Evolutionary conservation across 2,797 vertebrate genomes (phyloP).

Genomic region (Tachyglossus aculeatus): DNA sequence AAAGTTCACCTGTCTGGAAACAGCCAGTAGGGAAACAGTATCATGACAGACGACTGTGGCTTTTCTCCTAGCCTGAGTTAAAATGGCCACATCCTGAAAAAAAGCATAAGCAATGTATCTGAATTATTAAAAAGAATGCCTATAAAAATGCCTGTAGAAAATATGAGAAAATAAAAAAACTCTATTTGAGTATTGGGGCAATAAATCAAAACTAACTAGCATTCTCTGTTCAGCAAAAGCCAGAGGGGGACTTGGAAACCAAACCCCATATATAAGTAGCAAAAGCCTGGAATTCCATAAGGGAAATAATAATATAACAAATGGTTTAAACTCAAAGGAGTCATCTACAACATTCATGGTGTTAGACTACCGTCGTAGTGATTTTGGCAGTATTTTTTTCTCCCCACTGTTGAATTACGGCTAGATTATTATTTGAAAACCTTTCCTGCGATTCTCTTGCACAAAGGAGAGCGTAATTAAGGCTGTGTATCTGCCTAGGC

Average conservation of each 20-base stretch:
- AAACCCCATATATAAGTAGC: conserved; percentile 46
- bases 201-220: conserved; percentile 62
- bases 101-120: conserved; percentile 34
- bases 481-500: not conserved
- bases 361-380: not conserved
- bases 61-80: conserved; percentile 36
- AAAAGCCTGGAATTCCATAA: conserved; percentile 47
- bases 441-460: not conserved
- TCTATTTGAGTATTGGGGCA: conserved; percentile 28
- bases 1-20: conserved; percentile 41
- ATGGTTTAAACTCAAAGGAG: conserved; percentile 13
- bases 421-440: not conserved
- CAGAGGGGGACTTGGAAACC: conserved; percentile 47
- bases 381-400: not conserved
- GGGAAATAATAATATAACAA: conserved; percentile 39
- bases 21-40: conserved; percentile 31
- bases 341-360: not conserved
- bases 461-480: not conserved
- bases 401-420: not conserved
- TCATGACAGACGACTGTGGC: conserved; percentile 8
- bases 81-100: conserved; percentile 49
- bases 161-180: conserved; percentile 43
- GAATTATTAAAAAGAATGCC: conserved; percentile 64
- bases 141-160: conserved; percentile 47
- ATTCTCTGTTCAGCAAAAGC: conserved; percentile 24